Evolutionary conservation across 2,888 invertebrate genomes (phyloP), one percentile per base, ranked within the genome.

Genomic region (Aspidapion aeneum): DNA sequence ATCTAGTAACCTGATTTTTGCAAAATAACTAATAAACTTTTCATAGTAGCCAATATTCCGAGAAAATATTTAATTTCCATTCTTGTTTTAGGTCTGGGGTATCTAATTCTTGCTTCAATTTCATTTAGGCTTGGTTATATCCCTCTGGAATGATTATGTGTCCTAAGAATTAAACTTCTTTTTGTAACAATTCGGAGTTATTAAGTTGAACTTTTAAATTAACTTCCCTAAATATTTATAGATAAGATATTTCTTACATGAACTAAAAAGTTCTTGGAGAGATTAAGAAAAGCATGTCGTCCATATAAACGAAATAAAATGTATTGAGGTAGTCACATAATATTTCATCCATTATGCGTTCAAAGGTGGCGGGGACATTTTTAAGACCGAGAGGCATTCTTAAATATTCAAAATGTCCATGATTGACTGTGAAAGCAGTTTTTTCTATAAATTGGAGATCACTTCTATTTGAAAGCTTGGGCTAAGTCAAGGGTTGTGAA

Each of bases 381-480:
- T 71, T 72, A 19, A 74, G 55, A 1, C 71, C 73, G 55, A 74
- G 71, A 0, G 72, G 72, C 71, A 74, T 71, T 19, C 72, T 48
- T 2, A 51, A 51, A 52, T 63, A 74, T 62, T 74, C 70, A 20
- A 68, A 73, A 60, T 73, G 73, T 5, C 72, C 71, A 20, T 69
- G 62, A 54, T 70, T 69, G 7, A 63, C 62, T 1, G 57, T 66
- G 60, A 74, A 73, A 2, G 74, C 73, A 0, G 75, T 76, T 66
- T 75, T 77, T 58, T 60, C 54, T 18, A 69, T 66, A 21, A 72
- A 70, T 35, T 64, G 19, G 61, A 50, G 9, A 68, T 58, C 35
- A 77, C 60, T n/a, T 72, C 71, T 1, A 77, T 73, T 60, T 78
- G 76, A 57, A 73, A 71, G 57, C 35, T 35, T 35, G 35, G 35